Evolutionary conservation across 2,888 invertebrate species (phyloP).

Genomic region (Drosophila prostipennis): DNA sequence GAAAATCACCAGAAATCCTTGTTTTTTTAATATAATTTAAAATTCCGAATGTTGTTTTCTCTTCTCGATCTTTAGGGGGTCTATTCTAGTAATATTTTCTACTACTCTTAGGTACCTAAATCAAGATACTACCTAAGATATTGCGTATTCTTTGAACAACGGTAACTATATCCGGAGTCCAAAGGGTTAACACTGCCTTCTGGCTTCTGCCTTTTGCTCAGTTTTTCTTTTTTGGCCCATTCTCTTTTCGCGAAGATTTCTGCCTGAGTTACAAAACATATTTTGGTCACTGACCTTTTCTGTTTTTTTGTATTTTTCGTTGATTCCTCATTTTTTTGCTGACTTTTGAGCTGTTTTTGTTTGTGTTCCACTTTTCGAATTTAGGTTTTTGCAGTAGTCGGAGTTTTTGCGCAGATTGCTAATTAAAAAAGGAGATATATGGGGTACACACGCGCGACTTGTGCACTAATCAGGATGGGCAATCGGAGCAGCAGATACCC

Average conservation of each 20-base stretch:
- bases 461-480: conserved; percentile 37
- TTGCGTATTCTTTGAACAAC: conserved; percentile 4
- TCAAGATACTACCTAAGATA: background rate
- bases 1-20: conserved; percentile 13
- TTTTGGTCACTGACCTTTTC: conserved; percentile 84
- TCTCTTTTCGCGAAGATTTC: conserved; percentile 59
- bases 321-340: conserved; percentile 45
- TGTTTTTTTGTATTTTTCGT: conserved; percentile 57
- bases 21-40: no score
- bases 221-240: conserved; percentile 56
- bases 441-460: conserved; percentile 14
- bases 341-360: conserved; percentile 57
- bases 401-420: conserved; percentile 42
- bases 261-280: conserved; percentile 80
- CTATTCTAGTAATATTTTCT: no score
- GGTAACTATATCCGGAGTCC: conserved; percentile 36
- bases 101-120: no score
- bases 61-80: no score
- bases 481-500: conserved; percentile 31
- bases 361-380: conserved; percentile 72
- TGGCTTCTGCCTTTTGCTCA: conserved; percentile 46
- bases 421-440: conserved; percentile 46
- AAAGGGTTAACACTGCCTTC: conserved; percentile 48
- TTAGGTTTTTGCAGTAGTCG: conserved; percentile 53
- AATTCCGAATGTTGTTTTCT: no score